Evolutionary conservation across 2,888 invertebrate genomes (phyloP).

Genomic region (Aplocera efformata): DNA sequence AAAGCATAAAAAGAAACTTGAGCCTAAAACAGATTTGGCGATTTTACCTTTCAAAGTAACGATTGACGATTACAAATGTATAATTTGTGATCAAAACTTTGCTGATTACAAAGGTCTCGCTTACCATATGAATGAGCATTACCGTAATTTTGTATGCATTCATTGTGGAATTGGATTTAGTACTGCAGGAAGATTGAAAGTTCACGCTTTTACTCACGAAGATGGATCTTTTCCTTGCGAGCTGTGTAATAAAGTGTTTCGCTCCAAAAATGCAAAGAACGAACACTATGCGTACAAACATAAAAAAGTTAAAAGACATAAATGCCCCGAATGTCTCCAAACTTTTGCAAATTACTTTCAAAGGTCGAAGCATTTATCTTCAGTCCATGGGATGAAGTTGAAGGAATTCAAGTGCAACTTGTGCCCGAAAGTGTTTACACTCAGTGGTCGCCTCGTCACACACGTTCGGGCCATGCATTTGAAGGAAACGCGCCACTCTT

Average conservation of each 20-base stretch:
- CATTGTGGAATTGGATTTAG: slow-evolving; percentile 67
- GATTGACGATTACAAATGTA: slow-evolving; percentile 50
- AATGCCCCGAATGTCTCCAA: slow-evolving; percentile 65
- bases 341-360: slow-evolving; percentile 67
- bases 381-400: slow-evolving; percentile 58
- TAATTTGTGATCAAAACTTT: slow-evolving; percentile 49
- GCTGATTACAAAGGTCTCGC: slow-evolving; percentile 62
- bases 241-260: slow-evolving; percentile 71
- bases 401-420: slow-evolving; percentile 66
- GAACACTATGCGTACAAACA: slow-evolving; percentile 74
- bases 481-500: slow-evolving; percentile 64
- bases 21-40: slow-evolving; percentile 47
- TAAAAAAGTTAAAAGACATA: slow-evolving; percentile 63
- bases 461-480: slow-evolving; percentile 67
- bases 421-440: slow-evolving; percentile 62
- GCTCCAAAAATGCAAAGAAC: slow-evolving; percentile 66
- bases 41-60: slow-evolving; percentile 61
- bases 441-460: slow-evolving; percentile 60
- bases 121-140: slow-evolving; percentile 73
- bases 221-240: slow-evolving; percentile 64
- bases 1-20: slow-evolving; percentile 48
- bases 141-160: slow-evolving; percentile 69
- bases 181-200: slow-evolving; percentile 58
- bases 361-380: slow-evolving; percentile 61
- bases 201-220: slow-evolving; percentile 61